Evolutionary conservation across 2,888 invertebrate species (phyloP).

Genomic region (Elgonia sp.): DNA sequence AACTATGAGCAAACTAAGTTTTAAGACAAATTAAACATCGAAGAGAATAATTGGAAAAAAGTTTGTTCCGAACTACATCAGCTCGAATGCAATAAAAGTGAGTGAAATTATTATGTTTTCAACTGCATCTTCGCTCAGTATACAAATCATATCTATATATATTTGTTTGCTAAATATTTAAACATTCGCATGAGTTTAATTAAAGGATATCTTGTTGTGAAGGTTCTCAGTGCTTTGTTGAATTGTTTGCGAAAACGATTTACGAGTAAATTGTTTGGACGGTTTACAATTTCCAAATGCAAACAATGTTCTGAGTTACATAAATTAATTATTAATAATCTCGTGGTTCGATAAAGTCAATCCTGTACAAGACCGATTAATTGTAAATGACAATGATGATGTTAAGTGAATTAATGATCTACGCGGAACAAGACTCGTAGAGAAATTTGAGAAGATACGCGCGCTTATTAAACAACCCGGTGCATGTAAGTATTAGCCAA

Average conservation of each 20-base stretch:
- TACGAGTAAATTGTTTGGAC: background rate
- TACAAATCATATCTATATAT: no score
- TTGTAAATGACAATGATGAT: constrained; percentile 24
- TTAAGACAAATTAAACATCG: constrained; percentile 26
- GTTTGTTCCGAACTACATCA: constrained; percentile 4
- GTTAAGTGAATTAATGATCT: constrained; percentile 40
- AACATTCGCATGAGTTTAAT: constrained; percentile 16
- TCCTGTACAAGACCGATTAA: background rate
- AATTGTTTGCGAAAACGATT: constrained; percentile 25
- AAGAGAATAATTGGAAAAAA: constrained; percentile 45
- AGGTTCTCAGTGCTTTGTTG: constrained; percentile 10
- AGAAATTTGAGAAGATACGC: constrained; percentile 43
- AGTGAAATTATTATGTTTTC: no score
- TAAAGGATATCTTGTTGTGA: constrained; percentile 13
- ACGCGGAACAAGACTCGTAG: constrained; percentile 20
- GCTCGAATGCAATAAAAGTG: background rate
- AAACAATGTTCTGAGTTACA: background rate
- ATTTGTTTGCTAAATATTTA: no score
- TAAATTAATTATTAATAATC: background rate
- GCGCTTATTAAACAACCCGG: constrained; percentile 28
- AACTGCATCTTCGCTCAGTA: no score
- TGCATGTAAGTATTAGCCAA: constrained; percentile 34
- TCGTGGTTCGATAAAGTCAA: constrained; percentile 1
- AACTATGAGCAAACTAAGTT: background rate
- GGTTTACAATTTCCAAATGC: background rate